Evolutionary conservation across 2,797 vertebrate species (phyloP).

Genomic region (Choloepus didactylus): DNA sequence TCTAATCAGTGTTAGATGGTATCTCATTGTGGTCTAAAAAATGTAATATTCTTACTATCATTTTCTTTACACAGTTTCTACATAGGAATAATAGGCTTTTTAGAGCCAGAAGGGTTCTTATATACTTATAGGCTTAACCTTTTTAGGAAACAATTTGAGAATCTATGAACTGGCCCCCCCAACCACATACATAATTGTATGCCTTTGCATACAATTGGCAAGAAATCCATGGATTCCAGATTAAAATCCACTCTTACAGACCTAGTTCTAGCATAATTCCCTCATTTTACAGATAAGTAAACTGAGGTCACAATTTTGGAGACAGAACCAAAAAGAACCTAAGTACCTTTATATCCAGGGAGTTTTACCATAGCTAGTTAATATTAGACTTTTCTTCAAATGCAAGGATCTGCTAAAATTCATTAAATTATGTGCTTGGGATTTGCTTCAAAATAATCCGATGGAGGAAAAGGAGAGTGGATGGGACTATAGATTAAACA

Average conservation of each 20-base stretch:
- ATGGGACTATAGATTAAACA: neutral
- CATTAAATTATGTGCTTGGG: neutral
- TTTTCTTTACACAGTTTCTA: neutral
- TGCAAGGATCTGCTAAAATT: neutral
- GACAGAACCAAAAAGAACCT: slow-evolving; percentile 38
- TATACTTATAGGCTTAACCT: neutral
- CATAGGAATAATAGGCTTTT: neutral
- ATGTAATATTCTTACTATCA: neutral
- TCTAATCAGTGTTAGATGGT: too few species aligned
- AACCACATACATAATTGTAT: neutral
- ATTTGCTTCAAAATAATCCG: neutral
- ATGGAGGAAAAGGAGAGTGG: neutral
- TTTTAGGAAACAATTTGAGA: slow-evolving; percentile 34
- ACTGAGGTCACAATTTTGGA: neutral
- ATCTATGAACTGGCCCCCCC: neutral
- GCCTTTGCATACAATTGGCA: neutral
- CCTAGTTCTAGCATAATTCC: neutral
- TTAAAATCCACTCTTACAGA: slow-evolving; percentile 1
- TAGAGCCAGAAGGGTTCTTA: neutral
- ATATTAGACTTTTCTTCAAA: neutral
- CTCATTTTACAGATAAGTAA: slow-evolving; percentile 2
- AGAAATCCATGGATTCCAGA: neutral
- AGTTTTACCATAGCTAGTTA: neutral
- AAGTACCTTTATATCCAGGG: neutral
- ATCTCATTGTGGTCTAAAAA: neutral